phyloP scores from a whole-genome alignment of 1,140 invertebrate genomes.

The Lysiphlebus fabarum region DNA sequence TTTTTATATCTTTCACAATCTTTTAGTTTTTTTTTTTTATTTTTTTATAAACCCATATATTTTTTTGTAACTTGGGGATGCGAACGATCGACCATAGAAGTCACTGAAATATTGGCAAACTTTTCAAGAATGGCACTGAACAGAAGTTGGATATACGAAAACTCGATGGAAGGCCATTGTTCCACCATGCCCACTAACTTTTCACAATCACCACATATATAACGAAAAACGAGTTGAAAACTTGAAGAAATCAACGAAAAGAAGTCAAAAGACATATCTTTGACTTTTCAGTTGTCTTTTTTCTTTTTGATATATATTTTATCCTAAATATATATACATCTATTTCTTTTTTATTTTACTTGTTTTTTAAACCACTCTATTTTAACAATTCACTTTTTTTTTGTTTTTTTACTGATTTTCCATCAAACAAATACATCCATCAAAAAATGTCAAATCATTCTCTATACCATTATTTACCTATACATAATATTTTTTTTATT shows the following conservation, averaged over 20 bases:
- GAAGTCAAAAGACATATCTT: slow-evolving; percentile 16
- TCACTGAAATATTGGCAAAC: slow-evolving; percentile 50
- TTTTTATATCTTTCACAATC: background rate
- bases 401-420: too few species aligned
- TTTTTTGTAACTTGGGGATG: slow-evolving; percentile 1
- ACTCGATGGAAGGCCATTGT: slow-evolving; percentile 39
- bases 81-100: slow-evolving; percentile 22
- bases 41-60: background rate
- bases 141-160: slow-evolving; percentile 12
- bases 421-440: too few species aligned
- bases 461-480: background rate
- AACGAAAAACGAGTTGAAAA: slow-evolving; percentile 35
- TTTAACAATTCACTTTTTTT: background rate
- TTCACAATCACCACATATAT: slow-evolving; percentile 50
- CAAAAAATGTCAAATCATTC: too few species aligned
- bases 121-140: slow-evolving; percentile 38
- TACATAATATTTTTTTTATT: background rate
- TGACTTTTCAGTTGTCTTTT: slow-evolving; percentile 31
- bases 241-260: slow-evolving; percentile 20
- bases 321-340: background rate
- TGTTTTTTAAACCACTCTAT: background rate
- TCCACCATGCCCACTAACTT: slow-evolving; percentile 43
- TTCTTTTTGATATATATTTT: background rate
- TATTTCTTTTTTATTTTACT: background rate
- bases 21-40: background rate